These are phyloP conservation scores for Phaonia tiefii DNA, from an alignment of 2,888 invertebrate species.

Conservation along the genomic window DNA sequence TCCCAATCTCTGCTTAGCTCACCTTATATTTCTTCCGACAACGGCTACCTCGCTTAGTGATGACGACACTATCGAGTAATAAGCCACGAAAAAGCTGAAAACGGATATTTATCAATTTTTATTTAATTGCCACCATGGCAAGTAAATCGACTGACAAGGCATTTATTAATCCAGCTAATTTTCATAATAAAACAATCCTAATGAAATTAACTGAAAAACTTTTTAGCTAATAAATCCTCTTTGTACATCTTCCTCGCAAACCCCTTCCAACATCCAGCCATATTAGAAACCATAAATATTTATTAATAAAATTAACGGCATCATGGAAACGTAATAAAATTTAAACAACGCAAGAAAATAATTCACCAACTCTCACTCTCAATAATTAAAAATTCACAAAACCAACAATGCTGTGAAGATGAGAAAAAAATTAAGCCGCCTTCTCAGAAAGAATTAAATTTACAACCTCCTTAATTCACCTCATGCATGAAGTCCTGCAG, in stretches of 20 bases:
- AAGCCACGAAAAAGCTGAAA: too few species aligned
- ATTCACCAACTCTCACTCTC: slow-evolving; percentile 67
- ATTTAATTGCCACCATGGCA: neutral
- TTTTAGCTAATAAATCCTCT: slow-evolving; percentile 63
- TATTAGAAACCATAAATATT: slow-evolving; percentile 75
- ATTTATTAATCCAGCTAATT: slow-evolving; percentile 57
- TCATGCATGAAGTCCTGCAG: slow-evolving; percentile 7
- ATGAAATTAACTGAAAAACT: slow-evolving; percentile 59
- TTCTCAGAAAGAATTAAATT: slow-evolving; percentile 32
- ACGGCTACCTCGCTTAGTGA: too few species aligned
- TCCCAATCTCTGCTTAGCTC: too few species aligned
- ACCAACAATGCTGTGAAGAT: slow-evolving; percentile 24
- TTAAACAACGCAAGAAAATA: slow-evolving; percentile 71
- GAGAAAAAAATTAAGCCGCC: slow-evolving; percentile 54
- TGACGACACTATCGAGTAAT: too few species aligned
- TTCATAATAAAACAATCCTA: slow-evolving; percentile 61
- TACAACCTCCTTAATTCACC: neutral
- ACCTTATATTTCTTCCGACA: too few species aligned
- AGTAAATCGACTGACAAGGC: neutral
- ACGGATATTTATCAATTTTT: too few species aligned
- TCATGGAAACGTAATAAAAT: slow-evolving; percentile 71
- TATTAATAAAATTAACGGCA: slow-evolving; percentile 78
- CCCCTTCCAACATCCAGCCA: slow-evolving; percentile 3
- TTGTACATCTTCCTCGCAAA: slow-evolving; percentile 31
- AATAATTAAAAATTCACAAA: slow-evolving; percentile 76